Base-by-base conservation (phyloP, 2,888 invertebrate species). In the Eudasyphora cyanicolor region DNA sequence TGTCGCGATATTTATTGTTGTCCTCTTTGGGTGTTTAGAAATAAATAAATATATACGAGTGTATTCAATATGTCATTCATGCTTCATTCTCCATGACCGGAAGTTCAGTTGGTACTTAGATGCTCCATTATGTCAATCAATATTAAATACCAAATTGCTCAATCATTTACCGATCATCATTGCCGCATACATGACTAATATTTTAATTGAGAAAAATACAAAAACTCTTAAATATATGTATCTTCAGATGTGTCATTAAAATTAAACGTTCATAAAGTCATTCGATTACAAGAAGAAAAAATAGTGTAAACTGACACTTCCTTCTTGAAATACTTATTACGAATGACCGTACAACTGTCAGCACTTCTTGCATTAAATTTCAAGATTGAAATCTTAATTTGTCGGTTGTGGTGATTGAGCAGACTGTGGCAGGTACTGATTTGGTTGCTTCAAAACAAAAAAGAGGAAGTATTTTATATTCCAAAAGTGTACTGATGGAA, bases 291-390 rank as follows among this genome's bases (percentile, higher is more conserved):
- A 45, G n/a, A 45, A 45, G 29, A 29, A 10, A 19, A 42, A 69
- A 69, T n/a, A 45, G 0, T 29, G n/a, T 70, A 70, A 51, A 29
- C 38, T n/a, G 32, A 75, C 19, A 75, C 69, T 82, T 82, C 74
- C 69, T 77, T 77, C 77, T 74, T 60, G 29, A 62, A 32, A 62
- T n/a, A n/a, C n/a, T n/a, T n/a, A n/a, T 5, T 54, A 17, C 10
- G 12, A 45, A 10, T 10, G 10, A 6, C 35, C 17, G 12, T 21
- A 21, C 19, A 69, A 19, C 51, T 27, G 60, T 57, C 60, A 64
- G 29, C 38, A 49, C 5, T 32, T 70, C 49, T 27, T 64, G 17
- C 35, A 14, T 45, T 21, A 8, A 27, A n/a, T 17, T 64, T 29
- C 0, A 29, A 35, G 42, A 49, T 76, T 71, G 24, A 69, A 14